phyloP scores from a whole-genome alignment of 1,140 invertebrate genomes.

The Pantala flavescens region DNA sequence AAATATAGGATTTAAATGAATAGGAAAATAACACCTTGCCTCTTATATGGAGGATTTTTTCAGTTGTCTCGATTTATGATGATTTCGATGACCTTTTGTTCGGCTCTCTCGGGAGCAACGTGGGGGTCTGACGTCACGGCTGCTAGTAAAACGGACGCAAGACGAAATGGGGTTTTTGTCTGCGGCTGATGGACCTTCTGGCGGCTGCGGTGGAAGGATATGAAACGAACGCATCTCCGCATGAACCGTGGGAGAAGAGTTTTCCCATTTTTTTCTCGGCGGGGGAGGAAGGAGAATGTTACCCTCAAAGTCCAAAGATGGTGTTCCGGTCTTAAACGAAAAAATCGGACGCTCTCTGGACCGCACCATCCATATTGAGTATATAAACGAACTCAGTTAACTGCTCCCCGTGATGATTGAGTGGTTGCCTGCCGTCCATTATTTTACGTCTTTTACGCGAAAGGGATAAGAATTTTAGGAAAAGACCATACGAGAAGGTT shows the following conservation, averaged over 20 bases:
- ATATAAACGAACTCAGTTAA: not conserved
- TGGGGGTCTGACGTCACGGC: not conserved
- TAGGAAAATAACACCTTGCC: no score
- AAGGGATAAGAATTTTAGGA: no score
- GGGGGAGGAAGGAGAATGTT: not conserved
- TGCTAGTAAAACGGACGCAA: not conserved
- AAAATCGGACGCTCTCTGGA: not conserved
- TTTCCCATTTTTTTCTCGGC: not conserved
- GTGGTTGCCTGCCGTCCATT: not conserved
- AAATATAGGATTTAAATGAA: no score
- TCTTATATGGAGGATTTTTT: no score
- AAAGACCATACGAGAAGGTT: no score
- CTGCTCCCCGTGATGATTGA: not conserved
- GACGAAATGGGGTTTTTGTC: not conserved
- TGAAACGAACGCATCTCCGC: conserved; percentile 1
- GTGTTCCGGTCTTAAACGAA: not conserved
- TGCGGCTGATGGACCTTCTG: not conserved
- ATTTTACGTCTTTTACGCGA: no score
- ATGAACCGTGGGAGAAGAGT: not conserved
- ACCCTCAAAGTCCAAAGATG: not conserved
- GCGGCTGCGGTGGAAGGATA: not conserved
- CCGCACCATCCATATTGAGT: not conserved
- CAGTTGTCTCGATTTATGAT: no score
- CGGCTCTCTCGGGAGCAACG: not conserved
- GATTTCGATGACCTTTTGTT: no score